Evolutionary conservation across 2,113 vertebrate species (phyloP).

Genomic region (Furnarius figulus): DNA sequence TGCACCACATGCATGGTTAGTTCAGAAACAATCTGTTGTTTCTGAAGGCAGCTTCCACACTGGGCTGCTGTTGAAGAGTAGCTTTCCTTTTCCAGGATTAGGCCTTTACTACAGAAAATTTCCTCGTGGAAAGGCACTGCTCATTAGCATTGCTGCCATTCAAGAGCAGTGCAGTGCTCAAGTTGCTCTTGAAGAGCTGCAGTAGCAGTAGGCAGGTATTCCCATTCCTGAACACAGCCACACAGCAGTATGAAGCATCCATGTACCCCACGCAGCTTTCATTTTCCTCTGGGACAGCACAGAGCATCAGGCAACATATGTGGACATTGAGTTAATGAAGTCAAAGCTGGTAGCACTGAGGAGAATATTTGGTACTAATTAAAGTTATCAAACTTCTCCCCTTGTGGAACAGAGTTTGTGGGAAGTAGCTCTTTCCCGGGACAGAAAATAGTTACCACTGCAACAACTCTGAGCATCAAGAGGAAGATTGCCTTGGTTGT

Average conservation of each 20-base stretch:
- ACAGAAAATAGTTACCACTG: neutral
- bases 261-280: neutral
- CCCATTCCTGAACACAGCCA: neutral
- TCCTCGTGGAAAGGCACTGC: neutral
- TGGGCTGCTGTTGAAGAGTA: neutral
- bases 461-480: neutral
- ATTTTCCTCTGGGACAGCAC: neutral
- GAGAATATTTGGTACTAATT: neutral
- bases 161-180: rapidly evolving
- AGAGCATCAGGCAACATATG: neutral
- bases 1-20: neutral
- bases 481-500: neutral
- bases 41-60: neutral
- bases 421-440: neutral
- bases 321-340: neutral
- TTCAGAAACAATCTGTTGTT: neutral
- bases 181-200: neutral
- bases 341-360: neutral
- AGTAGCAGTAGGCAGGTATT: neutral
- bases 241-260: neutral
- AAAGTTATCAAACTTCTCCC: neutral
- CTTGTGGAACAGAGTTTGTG: neutral
- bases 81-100: neutral
- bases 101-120: neutral
- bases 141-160: neutral